A percentile compares a stretch with the other conserved stretches of the same genome.
Conservation (phyloP, 1,140 invertebrate genomes). For the Drosophila tropicalis region DNA sequence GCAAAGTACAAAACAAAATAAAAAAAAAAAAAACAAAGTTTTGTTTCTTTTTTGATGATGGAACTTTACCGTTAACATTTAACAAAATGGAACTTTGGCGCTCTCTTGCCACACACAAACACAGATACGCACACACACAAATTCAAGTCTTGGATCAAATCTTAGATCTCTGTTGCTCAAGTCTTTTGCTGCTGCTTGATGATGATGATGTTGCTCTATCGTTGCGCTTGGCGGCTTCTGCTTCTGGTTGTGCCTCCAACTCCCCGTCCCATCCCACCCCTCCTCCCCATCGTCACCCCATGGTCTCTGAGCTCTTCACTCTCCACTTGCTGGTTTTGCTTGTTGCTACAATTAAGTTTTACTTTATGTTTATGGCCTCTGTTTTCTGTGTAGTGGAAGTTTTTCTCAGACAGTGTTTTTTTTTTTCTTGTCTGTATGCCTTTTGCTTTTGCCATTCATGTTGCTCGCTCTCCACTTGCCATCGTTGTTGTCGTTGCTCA, state of each 20-base stretch:
- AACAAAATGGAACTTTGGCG: constrained; percentile 35
- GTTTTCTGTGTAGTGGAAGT: constrained; percentile 44
- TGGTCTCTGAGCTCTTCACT: constrained; percentile 38
- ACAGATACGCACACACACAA: constrained; percentile 12
- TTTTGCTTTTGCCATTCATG: constrained; percentile 59
- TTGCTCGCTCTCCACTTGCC: constrained; percentile 34
- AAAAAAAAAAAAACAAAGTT: constrained; percentile 53
- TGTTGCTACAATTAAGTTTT: constrained; percentile 78
- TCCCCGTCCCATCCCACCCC: constrained; percentile 19
- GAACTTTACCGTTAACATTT: constrained; percentile 56
- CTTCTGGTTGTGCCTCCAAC: constrained; percentile 43
- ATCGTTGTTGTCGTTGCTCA: constrained; percentile 55
- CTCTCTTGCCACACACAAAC: constrained; percentile 28
- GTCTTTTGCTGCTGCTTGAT: constrained; percentile 30
- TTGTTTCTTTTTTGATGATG: constrained; percentile 52
- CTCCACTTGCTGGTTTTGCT: constrained; percentile 32
- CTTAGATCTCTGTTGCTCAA: constrained; percentile 23
- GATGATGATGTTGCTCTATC: constrained; percentile 52
- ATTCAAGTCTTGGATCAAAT: constrained; percentile 14
- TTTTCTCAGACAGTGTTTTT: constrained; percentile 27
- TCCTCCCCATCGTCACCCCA: constrained; percentile 12
- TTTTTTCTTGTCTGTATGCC: constrained; percentile 25
- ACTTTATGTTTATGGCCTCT: constrained; percentile 77
- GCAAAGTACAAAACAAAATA: constrained; percentile 27
- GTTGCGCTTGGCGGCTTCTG: constrained; percentile 77